These are phyloP conservation scores for Heliconius erato DNA, from an alignment of 2,888 invertebrate genomes.

Conservation along the genomic window DNA sequence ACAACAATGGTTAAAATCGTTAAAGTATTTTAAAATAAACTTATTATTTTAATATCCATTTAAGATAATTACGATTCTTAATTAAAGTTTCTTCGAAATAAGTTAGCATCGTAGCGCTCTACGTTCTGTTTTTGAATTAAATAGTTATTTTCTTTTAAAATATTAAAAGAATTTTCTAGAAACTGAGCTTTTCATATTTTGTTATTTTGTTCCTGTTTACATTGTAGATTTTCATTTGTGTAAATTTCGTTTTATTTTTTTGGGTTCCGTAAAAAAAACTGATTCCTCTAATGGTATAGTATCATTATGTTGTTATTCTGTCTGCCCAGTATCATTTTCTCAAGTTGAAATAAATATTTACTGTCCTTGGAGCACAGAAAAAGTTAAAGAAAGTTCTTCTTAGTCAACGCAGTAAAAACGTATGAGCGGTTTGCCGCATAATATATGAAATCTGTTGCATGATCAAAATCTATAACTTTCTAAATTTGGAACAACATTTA, in stretches of 20 bases:
- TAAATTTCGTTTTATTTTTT: not conserved
- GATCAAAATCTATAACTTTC: too few species aligned
- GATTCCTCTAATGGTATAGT: not conserved
- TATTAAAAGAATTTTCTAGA: not conserved
- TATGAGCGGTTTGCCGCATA: too few species aligned
- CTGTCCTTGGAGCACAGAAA: not conserved
- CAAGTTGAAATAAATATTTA: not conserved
- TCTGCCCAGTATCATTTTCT: not conserved
- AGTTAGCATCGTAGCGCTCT: not conserved
- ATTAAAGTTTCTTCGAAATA: constrained; percentile 23
- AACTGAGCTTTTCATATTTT: not conserved
- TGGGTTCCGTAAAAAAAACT: not conserved
- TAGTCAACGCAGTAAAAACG: too few species aligned
- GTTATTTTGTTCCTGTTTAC: too few species aligned
- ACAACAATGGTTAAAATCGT: constrained; percentile 27
- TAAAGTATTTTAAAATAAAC: constrained; percentile 41
- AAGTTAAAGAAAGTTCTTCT: too few species aligned
- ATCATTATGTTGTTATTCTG: not conserved
- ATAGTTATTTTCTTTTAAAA: not conserved
- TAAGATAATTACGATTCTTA: constrained; percentile 34
- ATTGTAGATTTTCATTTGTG: too few species aligned
- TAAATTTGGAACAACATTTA: too few species aligned
- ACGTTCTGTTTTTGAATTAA: constrained; percentile 7
- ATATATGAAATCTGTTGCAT: too few species aligned
- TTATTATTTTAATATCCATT: constrained; percentile 42